Conservation (phyloP, 2,113 vertebrate genomes). For the Corythoichthys intestinalis region DNA sequence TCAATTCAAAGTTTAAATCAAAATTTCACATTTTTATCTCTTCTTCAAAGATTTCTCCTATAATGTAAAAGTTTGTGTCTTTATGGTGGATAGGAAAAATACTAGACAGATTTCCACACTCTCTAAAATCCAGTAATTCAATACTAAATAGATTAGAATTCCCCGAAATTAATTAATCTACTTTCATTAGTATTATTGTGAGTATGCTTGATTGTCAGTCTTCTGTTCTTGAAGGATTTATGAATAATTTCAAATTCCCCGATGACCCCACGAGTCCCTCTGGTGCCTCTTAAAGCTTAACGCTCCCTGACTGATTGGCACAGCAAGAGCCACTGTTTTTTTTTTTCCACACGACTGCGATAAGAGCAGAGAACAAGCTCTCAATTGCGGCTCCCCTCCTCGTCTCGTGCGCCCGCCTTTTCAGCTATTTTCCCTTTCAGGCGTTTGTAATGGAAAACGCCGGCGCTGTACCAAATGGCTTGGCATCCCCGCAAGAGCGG, state of each 20-base stretch:
- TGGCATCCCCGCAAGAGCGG: conserved; percentile 59
- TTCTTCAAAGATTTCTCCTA: no score
- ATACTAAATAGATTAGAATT: background rate
- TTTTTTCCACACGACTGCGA: conserved; percentile 62
- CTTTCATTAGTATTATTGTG: conserved; percentile 8
- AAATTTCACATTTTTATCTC: no score
- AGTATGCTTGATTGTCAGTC: conserved; percentile 24
- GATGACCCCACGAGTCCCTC: conserved; percentile 58
- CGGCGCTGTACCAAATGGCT: conserved; percentile 62
- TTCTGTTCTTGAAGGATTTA: conserved; percentile 63
- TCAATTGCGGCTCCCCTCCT: conserved; percentile 64
- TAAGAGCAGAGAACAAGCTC: conserved; percentile 68
- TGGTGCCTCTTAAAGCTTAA: conserved; percentile 67
- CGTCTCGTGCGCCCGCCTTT: conserved; percentile 51
- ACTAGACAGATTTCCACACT: background rate
- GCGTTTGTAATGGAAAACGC: conserved; percentile 55
- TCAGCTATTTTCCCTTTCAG: conserved; percentile 48
- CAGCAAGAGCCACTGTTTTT: conserved; percentile 57
- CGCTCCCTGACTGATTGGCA: conserved; percentile 71
- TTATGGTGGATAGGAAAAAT: background rate
- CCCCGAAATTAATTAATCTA: background rate
- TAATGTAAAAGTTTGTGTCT: background rate
- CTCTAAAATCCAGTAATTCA: background rate
- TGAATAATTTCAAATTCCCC: conserved; percentile 69
- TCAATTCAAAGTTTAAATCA: no score